These are phyloP conservation scores for Sebastes baramenuke DNA, from an alignment of 2,797 vertebrate genomes.

Conservation along the genomic window DNA sequence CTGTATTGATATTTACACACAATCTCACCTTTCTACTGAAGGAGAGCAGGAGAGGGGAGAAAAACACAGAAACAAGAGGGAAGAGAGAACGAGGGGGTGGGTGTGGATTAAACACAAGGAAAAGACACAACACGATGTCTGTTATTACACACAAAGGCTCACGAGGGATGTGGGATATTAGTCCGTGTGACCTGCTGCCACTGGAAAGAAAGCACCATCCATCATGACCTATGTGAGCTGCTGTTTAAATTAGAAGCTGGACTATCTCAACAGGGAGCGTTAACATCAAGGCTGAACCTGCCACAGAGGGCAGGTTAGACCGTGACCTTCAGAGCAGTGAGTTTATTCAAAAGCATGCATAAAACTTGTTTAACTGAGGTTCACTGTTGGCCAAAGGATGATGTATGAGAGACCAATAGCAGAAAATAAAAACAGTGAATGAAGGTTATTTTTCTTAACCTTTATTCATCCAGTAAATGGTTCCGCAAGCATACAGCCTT, in stretches of 20 bases:
- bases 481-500: not conserved
- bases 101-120: slow-evolving; percentile 37
- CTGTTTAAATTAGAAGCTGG: slow-evolving; percentile 44
- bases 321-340: slow-evolving; percentile 7
- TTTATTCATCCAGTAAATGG: slow-evolving; percentile 6
- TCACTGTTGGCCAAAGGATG: slow-evolving; percentile 6
- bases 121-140: slow-evolving; percentile 49
- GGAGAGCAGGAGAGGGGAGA: not conserved
- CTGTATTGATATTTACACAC: slow-evolving; percentile 48
- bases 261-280: slow-evolving; percentile 27
- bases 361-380: slow-evolving; percentile 22
- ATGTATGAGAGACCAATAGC: slow-evolving; percentile 22
- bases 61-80: not conserved
- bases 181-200: slow-evolving; percentile 60
- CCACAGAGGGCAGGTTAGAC: slow-evolving; percentile 7
- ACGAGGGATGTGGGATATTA: slow-evolving; percentile 54
- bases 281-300: slow-evolving; percentile 50
- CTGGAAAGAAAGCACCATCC: slow-evolving; percentile 60
- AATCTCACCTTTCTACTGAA: slow-evolving; percentile 26
- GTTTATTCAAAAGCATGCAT: slow-evolving; percentile 35
- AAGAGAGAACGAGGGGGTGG: not conserved
- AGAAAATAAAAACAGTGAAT: slow-evolving; percentile 29
- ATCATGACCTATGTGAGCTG: slow-evolving; percentile 62
- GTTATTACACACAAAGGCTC: slow-evolving; percentile 45
- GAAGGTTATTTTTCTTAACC: not conserved